Evolutionary conservation across 1,140 invertebrate species (phyloP).

Genomic region (Euglossa dilemma): DNA sequence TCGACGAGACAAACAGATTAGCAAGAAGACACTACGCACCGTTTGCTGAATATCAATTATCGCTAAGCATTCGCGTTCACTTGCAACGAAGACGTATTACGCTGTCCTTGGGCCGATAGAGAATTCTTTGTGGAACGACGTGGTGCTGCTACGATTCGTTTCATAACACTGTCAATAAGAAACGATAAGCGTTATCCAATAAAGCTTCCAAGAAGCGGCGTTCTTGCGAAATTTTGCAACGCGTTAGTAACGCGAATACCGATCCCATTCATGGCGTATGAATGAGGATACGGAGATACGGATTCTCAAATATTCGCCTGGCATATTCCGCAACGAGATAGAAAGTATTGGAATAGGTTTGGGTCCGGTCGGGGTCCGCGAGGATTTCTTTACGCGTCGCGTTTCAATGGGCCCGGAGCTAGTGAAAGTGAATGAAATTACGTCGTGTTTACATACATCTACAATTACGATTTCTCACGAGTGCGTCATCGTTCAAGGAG

Average conservation of each 20-base stretch:
- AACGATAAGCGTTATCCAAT: slow-evolving; percentile 20
- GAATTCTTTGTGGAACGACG: slow-evolving; percentile 3
- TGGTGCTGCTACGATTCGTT: background rate
- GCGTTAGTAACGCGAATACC: background rate
- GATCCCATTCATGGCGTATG: background rate
- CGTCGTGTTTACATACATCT: too few relatives aligned
- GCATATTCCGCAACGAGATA: too few relatives aligned
- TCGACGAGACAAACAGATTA: background rate
- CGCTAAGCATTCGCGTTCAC: background rate
- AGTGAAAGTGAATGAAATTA: too few relatives aligned
- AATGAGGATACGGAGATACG: background rate
- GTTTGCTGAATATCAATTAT: background rate
- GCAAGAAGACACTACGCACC: background rate
- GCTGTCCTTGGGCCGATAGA: background rate
- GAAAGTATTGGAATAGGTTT: too few relatives aligned
- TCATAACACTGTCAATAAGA: slow-evolving; percentile 12
- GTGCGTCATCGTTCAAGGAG: too few relatives aligned
- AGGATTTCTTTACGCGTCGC: too few relatives aligned
- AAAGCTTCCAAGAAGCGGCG: slow-evolving; percentile 1
- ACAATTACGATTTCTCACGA: too few relatives aligned
- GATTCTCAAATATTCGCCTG: background rate
- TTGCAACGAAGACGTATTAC: background rate
- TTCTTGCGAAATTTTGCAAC: background rate
- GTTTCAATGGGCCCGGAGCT: too few relatives aligned
- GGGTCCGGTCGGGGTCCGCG: too few relatives aligned